Conservation (phyloP, 2,888 invertebrate species). For the Dasypogon diadema region DNA sequence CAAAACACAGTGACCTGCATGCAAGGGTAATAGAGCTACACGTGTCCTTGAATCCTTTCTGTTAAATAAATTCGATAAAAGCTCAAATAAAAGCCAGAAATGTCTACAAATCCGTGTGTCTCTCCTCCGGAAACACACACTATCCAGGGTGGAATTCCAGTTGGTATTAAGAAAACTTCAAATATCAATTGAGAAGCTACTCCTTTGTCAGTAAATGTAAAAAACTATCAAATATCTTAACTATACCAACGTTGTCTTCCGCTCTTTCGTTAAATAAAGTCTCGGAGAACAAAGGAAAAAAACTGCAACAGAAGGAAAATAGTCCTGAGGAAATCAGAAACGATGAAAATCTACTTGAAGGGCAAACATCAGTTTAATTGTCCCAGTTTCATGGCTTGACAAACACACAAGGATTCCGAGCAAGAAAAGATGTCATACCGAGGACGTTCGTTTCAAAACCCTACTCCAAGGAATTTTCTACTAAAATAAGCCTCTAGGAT, state of each 20-base stretch:
- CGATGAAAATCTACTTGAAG: slow-evolving; percentile 48
- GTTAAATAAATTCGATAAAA: too few relatives aligned
- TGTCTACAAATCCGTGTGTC: too few relatives aligned
- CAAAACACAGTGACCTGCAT: too few relatives aligned
- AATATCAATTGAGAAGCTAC: slow-evolving; percentile 5
- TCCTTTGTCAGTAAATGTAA: slow-evolving; percentile 14
- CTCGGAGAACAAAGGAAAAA: slow-evolving; percentile 15
- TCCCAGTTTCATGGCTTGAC: slow-evolving; percentile 47
- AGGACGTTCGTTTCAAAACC: slow-evolving; percentile 41
- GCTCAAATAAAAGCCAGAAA: too few relatives aligned
- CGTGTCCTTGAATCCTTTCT: too few relatives aligned
- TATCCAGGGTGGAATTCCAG: too few relatives aligned
- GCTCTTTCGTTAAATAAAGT: neutral
- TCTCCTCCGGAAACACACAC: too few relatives aligned
- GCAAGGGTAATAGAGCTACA: too few relatives aligned
- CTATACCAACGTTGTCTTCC: neutral
- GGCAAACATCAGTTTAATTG: slow-evolving; percentile 50
- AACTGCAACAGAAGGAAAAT: neutral
- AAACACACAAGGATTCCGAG: slow-evolving; percentile 24
- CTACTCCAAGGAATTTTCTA: slow-evolving; percentile 9
- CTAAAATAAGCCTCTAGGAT: slow-evolving; percentile 41
- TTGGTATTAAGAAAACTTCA: slow-evolving; percentile 15
- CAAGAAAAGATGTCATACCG: slow-evolving; percentile 18
- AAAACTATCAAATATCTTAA: slow-evolving; percentile 29
- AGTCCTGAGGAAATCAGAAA: slow-evolving; percentile 43